Conservation (phyloP, 1,140 invertebrate species). For the Metopolophium dirhodum region DNA sequence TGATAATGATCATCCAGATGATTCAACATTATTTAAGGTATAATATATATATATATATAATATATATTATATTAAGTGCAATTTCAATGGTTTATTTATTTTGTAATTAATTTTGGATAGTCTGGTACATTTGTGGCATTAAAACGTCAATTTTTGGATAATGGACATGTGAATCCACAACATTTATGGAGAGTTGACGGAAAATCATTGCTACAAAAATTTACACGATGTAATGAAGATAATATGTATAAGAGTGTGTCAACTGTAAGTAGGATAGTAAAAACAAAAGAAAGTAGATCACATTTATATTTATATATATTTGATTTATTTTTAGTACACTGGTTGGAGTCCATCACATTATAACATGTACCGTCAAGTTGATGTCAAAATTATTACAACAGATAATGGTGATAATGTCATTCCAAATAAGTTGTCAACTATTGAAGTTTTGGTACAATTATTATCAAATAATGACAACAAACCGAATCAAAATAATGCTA, state of each 20-base stretch:
- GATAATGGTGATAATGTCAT: background rate
- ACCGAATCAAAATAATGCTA: background rate
- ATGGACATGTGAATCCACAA: background rate
- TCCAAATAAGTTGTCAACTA: background rate
- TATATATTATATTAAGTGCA: background rate
- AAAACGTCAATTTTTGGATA: background rate
- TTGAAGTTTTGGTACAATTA: slow-evolving; percentile 1
- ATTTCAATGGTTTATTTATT: background rate
- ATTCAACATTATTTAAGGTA: background rate
- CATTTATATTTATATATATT: background rate
- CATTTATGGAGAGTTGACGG: slow-evolving; percentile 86
- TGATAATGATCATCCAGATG: background rate
- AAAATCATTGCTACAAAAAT: slow-evolving; percentile 84
- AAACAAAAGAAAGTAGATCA: background rate
- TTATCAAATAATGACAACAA: background rate
- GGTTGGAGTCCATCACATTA: slow-evolving; percentile 25
- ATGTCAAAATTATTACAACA: background rate
- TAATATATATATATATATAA: too few relatives aligned
- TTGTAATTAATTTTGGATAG: background rate
- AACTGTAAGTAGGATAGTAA: background rate
- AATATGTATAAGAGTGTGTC: slow-evolving; percentile 26
- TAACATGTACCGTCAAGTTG: background rate
- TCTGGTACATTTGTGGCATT: slow-evolving; percentile 26
- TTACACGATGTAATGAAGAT: slow-evolving; percentile 71
- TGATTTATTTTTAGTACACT: slow-evolving; percentile 1